Conservation (phyloP, 2,113 vertebrate genomes). For the Apeltes quadracus region DNA sequence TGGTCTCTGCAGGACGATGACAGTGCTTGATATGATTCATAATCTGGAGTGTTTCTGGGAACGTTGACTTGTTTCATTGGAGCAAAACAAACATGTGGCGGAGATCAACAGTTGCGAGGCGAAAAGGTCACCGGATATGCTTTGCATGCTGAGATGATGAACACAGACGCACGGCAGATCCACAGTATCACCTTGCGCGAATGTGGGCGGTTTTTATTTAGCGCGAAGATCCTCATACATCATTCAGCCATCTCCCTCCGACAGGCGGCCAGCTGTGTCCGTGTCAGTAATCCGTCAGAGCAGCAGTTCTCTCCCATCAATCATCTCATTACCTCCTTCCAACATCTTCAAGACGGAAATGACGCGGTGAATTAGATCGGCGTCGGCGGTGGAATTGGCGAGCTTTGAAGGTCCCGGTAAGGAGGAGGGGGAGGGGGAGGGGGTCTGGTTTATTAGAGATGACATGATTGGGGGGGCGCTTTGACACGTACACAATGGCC, state of each 20-base stretch:
- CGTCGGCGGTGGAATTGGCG: constrained; percentile 43
- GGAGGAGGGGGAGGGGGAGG: background rate
- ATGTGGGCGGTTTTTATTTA: constrained; percentile 53
- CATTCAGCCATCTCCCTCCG: constrained; percentile 58
- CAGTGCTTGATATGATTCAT: constrained; percentile 3
- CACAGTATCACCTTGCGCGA: constrained; percentile 39
- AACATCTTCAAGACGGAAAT: constrained; percentile 58
- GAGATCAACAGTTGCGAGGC: constrained; percentile 7
- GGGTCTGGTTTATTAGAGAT: constrained; percentile 37
- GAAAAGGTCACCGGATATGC: constrained; percentile 27
- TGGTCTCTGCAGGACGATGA: constrained; percentile 1
- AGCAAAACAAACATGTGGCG: background rate
- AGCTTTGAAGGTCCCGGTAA: background rate
- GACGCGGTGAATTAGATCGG: constrained; percentile 52
- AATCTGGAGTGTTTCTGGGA: background rate
- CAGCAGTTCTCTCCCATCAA: constrained; percentile 68
- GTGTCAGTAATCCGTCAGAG: constrained; percentile 71
- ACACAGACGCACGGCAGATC: constrained; percentile 4
- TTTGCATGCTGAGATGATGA: constrained; percentile 36
- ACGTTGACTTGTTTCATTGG: background rate
- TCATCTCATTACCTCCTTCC: constrained; percentile 68
- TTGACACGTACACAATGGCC: constrained; percentile 56
- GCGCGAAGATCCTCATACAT: constrained; percentile 53
- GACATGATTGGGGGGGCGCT: constrained; percentile 53
- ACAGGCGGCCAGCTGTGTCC: constrained; percentile 75